Evolutionary conservation across 2,888 invertebrate species (phyloP).

Genomic region (Sphinx pinastri): DNA sequence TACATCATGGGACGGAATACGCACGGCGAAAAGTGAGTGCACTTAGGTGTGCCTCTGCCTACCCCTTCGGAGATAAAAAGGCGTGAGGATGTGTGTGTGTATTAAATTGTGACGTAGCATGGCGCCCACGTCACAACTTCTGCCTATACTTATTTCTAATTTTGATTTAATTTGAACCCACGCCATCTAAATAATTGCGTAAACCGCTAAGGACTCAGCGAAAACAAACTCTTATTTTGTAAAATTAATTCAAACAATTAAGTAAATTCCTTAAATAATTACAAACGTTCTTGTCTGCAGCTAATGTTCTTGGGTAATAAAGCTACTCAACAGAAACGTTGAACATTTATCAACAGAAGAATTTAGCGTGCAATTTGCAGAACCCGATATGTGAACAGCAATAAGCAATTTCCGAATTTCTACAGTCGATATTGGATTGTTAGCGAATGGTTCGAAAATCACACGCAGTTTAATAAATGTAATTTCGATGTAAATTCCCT

Average conservation of each 20-base stretch:
- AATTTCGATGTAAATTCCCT: background rate
- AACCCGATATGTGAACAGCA: background rate
- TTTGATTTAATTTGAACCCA: background rate
- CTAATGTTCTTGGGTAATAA: background rate
- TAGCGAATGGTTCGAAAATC: slow-evolving; percentile 13
- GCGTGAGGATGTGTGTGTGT: too few relatives aligned
- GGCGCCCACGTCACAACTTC: too few relatives aligned
- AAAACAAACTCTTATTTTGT: background rate
- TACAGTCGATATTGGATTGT: slow-evolving; percentile 4
- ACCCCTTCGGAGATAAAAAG: too few relatives aligned
- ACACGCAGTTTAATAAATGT: slow-evolving; percentile 5
- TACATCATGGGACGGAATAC: too few relatives aligned
- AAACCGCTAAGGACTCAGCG: background rate
- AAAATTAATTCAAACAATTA: slow-evolving; percentile 10
- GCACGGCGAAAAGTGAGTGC: too few relatives aligned
- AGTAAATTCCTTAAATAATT: slow-evolving; percentile 13
- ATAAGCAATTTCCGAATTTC: slow-evolving; percentile 15
- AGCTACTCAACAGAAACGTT: background rate
- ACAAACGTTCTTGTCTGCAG: background rate
- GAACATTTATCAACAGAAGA: slow-evolving; percentile 14
- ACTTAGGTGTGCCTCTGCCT: too few relatives aligned
- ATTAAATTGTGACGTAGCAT: background rate
- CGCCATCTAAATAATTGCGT: background rate
- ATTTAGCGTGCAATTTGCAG: background rate
- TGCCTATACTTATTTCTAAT: too few relatives aligned